Evolutionary conservation across 2,888 invertebrate species (phyloP).

Genomic region (Hypsopygia costalis): DNA sequence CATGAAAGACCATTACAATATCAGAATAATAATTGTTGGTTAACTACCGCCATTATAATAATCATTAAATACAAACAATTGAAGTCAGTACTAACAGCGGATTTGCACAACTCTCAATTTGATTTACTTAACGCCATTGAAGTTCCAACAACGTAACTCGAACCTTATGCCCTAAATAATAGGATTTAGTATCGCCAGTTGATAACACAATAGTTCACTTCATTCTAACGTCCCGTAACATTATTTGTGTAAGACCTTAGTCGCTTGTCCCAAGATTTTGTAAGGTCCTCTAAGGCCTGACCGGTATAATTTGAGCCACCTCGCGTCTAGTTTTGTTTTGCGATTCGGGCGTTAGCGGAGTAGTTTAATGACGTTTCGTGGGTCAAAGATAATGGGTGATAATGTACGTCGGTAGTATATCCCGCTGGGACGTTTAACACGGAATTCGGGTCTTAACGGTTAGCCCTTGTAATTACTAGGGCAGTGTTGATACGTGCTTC

Average conservation of each 20-base stretch:
- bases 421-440: constrained; percentile 66
- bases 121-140: constrained; percentile 31
- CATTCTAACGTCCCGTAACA: constrained; percentile 40
- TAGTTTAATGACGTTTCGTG: constrained; percentile 25
- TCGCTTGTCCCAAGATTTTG: constrained; percentile 43
- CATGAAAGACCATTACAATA: too few species aligned
- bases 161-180: constrained; percentile 23
- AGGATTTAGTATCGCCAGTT: constrained; percentile 25
- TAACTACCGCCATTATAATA: constrained; percentile 21
- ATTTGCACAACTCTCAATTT: constrained; percentile 32
- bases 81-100: constrained; percentile 19
- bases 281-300: constrained; percentile 28
- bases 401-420: constrained; percentile 51
- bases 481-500: constrained; percentile 49
- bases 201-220: constrained; percentile 20
- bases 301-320: constrained; percentile 34
- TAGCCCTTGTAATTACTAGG: constrained; percentile 70
- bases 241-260: constrained; percentile 43
- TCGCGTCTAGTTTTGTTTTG: constrained; percentile 14
- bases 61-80: constrained; percentile 30
- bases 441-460: constrained; percentile 64
- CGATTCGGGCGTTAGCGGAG: constrained; percentile 18
- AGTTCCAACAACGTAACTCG: constrained; percentile 19
- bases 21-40: too few species aligned
- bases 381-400: constrained; percentile 61